Base-by-base conservation (phyloP, 2,888 invertebrate species). In the Sipunculus nudus region DNA sequence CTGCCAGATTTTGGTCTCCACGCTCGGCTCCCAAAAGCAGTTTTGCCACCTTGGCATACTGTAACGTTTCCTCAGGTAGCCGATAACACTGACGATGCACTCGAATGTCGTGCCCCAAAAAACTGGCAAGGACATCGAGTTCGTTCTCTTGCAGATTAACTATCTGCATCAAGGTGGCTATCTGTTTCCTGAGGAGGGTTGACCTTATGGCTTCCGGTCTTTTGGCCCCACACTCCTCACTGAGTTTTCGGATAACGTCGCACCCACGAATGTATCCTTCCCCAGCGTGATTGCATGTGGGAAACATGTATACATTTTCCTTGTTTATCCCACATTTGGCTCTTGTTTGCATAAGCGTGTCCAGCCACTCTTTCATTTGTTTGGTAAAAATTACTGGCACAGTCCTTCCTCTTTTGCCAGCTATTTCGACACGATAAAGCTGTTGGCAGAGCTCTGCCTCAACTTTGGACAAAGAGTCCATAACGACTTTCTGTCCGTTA, bases 81-180 rank as follows among this genome's bases (percentile, higher is more conserved):
- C 65, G 41, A 32, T 65, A 66, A 23, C 45, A 63, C 29, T 63
- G 29, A 54, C 65, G 26, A 32, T 66, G 66, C 4, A 66, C 45
- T 10, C 25, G 39, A 3, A 67, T 67, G 39, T 65, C 56, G 41
- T 63, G 67, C 2, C 67, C 65, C 28, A 55, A 55, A 46, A 67
- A 67, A n/a, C 50, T 55, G 23, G 67, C 67, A 23, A 65, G 31
- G 1, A 67, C 16, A 39, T 65, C 63, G 45, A 61, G 62, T 46
- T 41, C 41, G 46, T 46, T 61, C 49, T 65, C 63, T n/a, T 38
- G 59, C 19, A 68, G 26, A 39, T 59, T 63, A 10, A 65, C 23
- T 21, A 68, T 47, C 32, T 68, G 68, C 21, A 61, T 58, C 19
- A 65, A 39, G 13, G 68, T 65, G n/a, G 65, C 63, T 2, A 68